Base-by-base conservation (phyloP, 2,797 vertebrate genomes). In the Menidia menidia region DNA sequence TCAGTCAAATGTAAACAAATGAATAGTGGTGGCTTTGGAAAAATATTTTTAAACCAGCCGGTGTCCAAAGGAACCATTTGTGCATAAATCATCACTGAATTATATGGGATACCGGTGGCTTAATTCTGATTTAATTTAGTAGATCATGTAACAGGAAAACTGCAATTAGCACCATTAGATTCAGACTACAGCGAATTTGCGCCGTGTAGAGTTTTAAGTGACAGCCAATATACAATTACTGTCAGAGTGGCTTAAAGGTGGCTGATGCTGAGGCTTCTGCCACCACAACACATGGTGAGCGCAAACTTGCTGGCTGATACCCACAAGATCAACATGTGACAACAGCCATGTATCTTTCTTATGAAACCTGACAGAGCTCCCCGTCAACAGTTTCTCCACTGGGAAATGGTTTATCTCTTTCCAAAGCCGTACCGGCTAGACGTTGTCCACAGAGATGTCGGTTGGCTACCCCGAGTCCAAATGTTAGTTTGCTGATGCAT, bases 1-100 rank as follows among this genome's bases (percentile, higher is more conserved):
- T 82, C 52, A 18, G 56, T 60, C 64, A 77, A 88, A 88, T 62
- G 75, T 75, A 82, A 87, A 89, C 78, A 73, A 84, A 76, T 70
- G 68, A 77, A 57, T 30, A 80, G 44, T 47, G 41, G 41, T 56
- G 77, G 60, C 70, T 77, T 77, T 78, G 66, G 62, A 82, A 83
- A 62, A 66, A 78, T 71, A 75, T 82, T 80, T 79, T 74, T 71
- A 79, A 80, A 71, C 59, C 61, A 41, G 66, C 65, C 43, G 52
- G 53, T 68, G 41, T 87, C 74, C 71, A 60, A 1, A 47, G 39
- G 64, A 77, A 77, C 63, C 64, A 75, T 67, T 64, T 57, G 18
- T 52, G 44, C 71, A 62, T 64, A 71, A 73, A 85, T 82, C 69
- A 83, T 53, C 68, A 57, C 63, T 68, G 53, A 73, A 85, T 82